These are phyloP conservation scores for Epirrhoe alternata DNA, from an alignment of 2,888 invertebrate species.

Conservation along the genomic window DNA sequence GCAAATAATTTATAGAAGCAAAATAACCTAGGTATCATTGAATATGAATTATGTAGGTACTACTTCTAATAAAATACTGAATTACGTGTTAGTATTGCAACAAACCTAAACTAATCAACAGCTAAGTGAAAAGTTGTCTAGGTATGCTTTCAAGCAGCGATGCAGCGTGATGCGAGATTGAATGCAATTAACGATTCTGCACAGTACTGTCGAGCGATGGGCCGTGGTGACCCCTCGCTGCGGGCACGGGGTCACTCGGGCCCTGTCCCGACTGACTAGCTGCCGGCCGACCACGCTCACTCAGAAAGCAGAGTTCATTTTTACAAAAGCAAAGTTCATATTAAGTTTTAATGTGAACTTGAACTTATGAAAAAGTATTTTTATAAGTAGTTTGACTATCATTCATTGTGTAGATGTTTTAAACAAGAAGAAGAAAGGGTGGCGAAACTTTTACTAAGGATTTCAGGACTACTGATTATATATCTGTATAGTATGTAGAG, in stretches of 20 bases:
- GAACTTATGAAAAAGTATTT: too few species aligned
- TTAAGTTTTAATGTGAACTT: too few species aligned
- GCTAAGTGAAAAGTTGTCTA: conserved; percentile 37
- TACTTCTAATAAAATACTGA: neutral
- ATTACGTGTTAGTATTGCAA: neutral
- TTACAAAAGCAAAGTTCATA: too few species aligned
- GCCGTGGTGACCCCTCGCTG: conserved; percentile 60
- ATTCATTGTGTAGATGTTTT: too few species aligned
- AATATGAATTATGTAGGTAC: neutral
- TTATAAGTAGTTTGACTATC: too few species aligned
- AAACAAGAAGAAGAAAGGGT: too few species aligned
- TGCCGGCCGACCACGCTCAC: conserved; percentile 28
- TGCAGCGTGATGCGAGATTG: conserved; percentile 60
- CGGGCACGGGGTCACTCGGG: conserved; percentile 57
- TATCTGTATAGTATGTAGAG: too few species aligned
- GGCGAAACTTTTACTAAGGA: too few species aligned
- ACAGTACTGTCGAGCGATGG: conserved; percentile 64
- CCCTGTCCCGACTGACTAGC: conserved; percentile 46
- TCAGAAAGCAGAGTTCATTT: conserved; percentile 1
- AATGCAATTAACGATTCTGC: conserved; percentile 79
- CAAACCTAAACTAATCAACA: conserved; percentile 1
- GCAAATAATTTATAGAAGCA: neutral
- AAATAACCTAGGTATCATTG: neutral
- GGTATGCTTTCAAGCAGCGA: conserved; percentile 44
- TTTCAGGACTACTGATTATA: too few species aligned